Evolutionary conservation across 2,888 invertebrate genomes (phyloP).

Genomic region (Lycocerus yunnanus): DNA sequence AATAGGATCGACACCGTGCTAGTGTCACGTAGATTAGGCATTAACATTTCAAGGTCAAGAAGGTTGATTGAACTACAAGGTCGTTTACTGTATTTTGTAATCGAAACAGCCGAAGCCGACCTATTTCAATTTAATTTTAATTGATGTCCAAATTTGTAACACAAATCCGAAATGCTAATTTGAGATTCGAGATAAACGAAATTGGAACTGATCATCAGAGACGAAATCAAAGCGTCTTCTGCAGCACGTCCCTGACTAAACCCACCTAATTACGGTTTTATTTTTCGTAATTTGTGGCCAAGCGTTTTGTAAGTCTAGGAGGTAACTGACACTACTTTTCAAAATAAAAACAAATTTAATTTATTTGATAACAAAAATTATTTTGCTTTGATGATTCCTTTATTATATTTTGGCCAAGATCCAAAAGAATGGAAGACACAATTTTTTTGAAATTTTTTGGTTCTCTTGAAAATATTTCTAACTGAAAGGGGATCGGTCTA

Average conservation of each 20-base stretch:
- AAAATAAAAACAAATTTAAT: not conserved
- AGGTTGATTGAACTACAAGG: not conserved
- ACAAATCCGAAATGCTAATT: not conserved
- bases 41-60: not conserved
- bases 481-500: not conserved
- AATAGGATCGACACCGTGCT: not conserved
- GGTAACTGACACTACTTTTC: not conserved
- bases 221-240: not conserved
- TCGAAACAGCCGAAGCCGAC: not conserved
- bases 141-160: not conserved
- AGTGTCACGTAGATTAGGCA: not conserved
- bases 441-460: not conserved
- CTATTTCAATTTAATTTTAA: not conserved
- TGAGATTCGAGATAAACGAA: not conserved
- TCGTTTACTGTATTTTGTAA: not conserved
- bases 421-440: not conserved
- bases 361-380: not conserved
- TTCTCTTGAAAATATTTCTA: not conserved
- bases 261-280: not conserved
- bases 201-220: not conserved
- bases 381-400: not conserved
- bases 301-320: not conserved
- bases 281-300: not conserved
- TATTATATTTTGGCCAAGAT: not conserved
- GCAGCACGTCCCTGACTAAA: not conserved